Evolutionary conservation across 2,113 vertebrate genomes (phyloP).

Genomic region (Leptosomus discolor): DNA sequence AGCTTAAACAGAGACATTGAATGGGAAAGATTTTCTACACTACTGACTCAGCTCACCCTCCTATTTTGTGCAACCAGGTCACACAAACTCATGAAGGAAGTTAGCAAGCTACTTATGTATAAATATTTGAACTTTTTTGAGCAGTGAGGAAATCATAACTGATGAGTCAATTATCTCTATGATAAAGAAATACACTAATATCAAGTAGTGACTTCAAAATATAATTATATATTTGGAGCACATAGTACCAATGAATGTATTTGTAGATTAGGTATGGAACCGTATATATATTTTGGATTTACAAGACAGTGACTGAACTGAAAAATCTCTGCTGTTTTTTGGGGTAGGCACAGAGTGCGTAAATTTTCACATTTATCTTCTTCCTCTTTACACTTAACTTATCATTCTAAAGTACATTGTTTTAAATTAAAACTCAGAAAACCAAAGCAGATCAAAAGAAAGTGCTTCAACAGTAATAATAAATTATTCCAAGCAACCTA

Average conservation of each 20-base stretch:
- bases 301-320: background rate
- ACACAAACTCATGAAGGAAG: background rate
- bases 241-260: background rate
- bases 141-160: background rate
- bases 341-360: background rate
- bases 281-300: background rate
- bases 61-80: background rate
- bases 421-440: background rate
- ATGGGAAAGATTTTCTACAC: background rate
- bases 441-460: background rate
- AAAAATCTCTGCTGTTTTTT: background rate
- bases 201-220: background rate
- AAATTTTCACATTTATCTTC: background rate
- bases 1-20: background rate
- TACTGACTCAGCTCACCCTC: background rate
- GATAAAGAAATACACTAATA: background rate
- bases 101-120: slow-evolving; percentile 14
- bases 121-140: background rate
- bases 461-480: background rate
- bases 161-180: background rate
- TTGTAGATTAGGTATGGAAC: background rate
- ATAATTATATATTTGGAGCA: background rate
- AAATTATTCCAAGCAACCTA: background rate
- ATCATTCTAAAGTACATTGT: background rate
- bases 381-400: background rate